Percentiles rank a stretch among this genome's conserved stretches.
phyloP scores from a whole-genome alignment of 2,888 invertebrate species.

The Pediacus dermestoides region DNA sequence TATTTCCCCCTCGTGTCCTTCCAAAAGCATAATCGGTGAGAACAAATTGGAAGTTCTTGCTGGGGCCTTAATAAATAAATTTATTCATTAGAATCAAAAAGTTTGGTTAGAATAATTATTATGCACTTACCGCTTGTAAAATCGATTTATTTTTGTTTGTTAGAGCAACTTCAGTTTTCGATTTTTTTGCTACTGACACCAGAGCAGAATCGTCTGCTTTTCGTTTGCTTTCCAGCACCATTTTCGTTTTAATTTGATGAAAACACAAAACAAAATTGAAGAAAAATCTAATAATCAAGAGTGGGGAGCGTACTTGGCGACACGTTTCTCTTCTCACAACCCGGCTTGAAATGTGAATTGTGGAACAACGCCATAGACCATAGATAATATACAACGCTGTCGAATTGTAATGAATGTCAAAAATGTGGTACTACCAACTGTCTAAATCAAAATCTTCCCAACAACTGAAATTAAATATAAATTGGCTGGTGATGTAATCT shows the following conservation, averaged over 20 bases:
- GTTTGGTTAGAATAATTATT: constrained; percentile 3
- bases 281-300: no score
- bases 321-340: no score
- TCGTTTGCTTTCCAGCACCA: constrained; percentile 56
- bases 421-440: no score
- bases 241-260: constrained; percentile 21
- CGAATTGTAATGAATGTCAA: no score
- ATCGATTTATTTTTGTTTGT: constrained; percentile 73
- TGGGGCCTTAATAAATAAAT: constrained; percentile 59
- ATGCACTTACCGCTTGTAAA: constrained; percentile 66
- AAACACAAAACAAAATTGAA: no score
- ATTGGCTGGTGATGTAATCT: no score
- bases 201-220: constrained; percentile 62
- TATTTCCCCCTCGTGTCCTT: constrained; percentile 96
- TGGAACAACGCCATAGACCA: no score
- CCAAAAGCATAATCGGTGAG: constrained; percentile 92
- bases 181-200: constrained; percentile 62
- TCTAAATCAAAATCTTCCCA: no score
- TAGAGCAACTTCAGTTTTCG: constrained; percentile 68
- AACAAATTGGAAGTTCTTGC: constrained; percentile 82
- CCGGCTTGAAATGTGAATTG: no score
- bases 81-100: constrained; percentile 11
- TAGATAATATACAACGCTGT: no score
- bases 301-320: no score
- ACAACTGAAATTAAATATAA: no score